Base-by-base conservation (phyloP, 2,888 invertebrate species). In the Caenorhabditis macrosperma region DNA sequence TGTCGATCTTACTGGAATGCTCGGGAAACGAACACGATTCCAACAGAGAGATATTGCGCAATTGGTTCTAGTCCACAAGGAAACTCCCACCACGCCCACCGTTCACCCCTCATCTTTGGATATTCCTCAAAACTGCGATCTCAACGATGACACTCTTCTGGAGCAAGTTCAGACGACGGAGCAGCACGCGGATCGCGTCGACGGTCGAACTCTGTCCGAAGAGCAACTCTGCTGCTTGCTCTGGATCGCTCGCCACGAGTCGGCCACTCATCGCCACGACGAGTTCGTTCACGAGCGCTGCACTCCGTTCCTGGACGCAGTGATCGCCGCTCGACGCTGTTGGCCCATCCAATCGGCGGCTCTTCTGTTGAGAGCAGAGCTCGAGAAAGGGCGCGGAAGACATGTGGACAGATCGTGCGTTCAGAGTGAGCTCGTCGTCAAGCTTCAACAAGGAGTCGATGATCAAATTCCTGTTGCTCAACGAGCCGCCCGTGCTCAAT, bases 11-110 rank as follows among this genome's bases (percentile, higher is more conserved):
- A 46, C 85, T 90, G 92, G 96, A 85, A 93, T 94, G 38, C 91
- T 97, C 84, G 97, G 97, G 0, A 95, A 95, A 90, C 93, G 97
- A 81, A 98, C 98, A 9, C 94, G 94, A 88, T 96, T 94, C 90
- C 98, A 99, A 91, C 93, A 94, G 85, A 94, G 94, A 50, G 93
- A 94, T 35, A 91, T 95, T 55, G 94, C 98, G 0, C 98, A 97
- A 90, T 92, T 98, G 17, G 84, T 88, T 9, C 35, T 86, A 12
- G 63, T 77, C 12, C 61, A 80, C 35, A 74, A 79, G 67, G 46
- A 55, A 15, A 44, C 46, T 17, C 33, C 55, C 6, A 30, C 22
- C 10, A 5, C 44, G 2, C 7, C 35, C 17, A 10, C 46, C 3
- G 33, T 52, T 4, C 68, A 75, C 7, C 69, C 75, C 0, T 20